Evolutionary conservation across 2,113 vertebrate genomes (phyloP).

Genomic region (Bucco capensis): DNA sequence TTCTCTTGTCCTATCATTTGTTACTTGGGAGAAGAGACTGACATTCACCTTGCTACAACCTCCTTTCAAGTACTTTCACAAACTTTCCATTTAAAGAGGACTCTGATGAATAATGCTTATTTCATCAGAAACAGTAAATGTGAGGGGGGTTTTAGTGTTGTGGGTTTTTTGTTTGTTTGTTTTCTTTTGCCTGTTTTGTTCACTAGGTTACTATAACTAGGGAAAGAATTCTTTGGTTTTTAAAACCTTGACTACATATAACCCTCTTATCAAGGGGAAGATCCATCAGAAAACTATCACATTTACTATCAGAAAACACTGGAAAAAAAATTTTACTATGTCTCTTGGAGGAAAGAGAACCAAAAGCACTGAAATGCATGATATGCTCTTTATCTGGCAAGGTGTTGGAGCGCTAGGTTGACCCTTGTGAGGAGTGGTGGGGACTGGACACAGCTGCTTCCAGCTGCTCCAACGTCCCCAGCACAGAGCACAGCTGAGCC

Average conservation of each 20-base stretch:
- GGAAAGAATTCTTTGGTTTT: neutral
- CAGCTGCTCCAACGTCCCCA: too few species aligned
- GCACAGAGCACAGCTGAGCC: too few species aligned
- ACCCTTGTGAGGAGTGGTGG: too few species aligned
- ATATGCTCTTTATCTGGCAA: accelerated
- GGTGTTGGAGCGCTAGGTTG: accelerated
- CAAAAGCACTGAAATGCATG: neutral
- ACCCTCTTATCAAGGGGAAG: neutral
- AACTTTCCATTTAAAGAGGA: neutral
- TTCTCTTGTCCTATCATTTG: too few species aligned
- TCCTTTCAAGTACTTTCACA: neutral
- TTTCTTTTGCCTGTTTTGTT: neutral
- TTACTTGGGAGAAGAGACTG: too few species aligned
- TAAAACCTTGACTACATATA: neutral
- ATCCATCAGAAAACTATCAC: neutral
- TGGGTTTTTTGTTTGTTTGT: neutral
- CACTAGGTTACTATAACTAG: neutral
- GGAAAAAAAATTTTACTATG: neutral
- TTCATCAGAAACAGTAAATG: neutral
- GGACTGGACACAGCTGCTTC: too few species aligned
- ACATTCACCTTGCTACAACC: too few species aligned
- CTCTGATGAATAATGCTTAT: neutral
- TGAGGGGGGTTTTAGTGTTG: too few species aligned
- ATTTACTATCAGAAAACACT: neutral
- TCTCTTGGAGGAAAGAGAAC: neutral